Base-by-base conservation (phyloP, 2,888 invertebrate species). In the Notodonta ziczac region DNA sequence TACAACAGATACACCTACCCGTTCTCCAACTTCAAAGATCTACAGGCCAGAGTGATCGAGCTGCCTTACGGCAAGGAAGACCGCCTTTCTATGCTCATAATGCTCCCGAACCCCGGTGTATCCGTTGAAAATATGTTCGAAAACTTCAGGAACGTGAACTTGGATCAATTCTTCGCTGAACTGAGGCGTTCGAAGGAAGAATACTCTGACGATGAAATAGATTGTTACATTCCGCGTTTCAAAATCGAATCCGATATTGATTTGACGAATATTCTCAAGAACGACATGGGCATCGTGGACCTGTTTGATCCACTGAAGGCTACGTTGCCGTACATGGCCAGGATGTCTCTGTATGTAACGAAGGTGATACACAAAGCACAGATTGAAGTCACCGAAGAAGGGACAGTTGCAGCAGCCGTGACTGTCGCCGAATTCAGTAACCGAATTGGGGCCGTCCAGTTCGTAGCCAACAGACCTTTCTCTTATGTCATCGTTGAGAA, bases 301-400 rank as follows among this genome's bases (percentile, higher is more conserved):
- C 75, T 96, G 4, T 97, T 97, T 82, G 92, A 95, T 72, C 73
- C 85, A 0, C 59, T 39, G 0, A 70, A 54, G 14, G 86, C 91
- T 2, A 72, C 73, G 9, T 71, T 93, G 52, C 88, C 94, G 0
- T 82, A 87, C 12, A 94, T 97, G 73, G 90, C 94, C 7, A 82
- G 88, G 0, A 86, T 89, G 9, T 89, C 94, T 4, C 77, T 95
- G 61, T 94, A 88, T 81, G 91, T 97, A 0, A 94, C 95, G 0
- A 91, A 94, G 60, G 85, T 96, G 1, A 88, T 96, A 5, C 97
- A 97, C 77, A 96, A 96, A 78, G 96, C 97, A 2, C 94, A 94
- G 73, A 96, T 97, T 69, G 96, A 96, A 74, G 96, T 97, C 0
- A 95, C 95, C 13, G 97, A 97, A 80, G 94, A 96, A 65, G 97